Base-by-base conservation (phyloP, 1,140 invertebrate genomes). In the Drosophila baimaii region DNA sequence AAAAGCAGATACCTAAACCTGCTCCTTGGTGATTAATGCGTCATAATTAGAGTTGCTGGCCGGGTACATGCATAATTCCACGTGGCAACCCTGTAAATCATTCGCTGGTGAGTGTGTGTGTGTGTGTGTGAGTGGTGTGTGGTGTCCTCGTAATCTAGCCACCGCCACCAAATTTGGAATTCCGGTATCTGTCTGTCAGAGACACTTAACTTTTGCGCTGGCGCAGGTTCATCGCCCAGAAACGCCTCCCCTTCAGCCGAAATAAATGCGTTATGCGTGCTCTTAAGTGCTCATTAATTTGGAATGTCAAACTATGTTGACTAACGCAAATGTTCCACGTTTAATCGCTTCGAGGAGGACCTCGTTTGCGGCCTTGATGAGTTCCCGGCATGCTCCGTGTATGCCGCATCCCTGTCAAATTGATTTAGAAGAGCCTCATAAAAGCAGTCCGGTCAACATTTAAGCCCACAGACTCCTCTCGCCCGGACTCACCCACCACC, bases 281-380 rank as follows among this genome's bases (percentile, higher is more conserved):
- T 79, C 83, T 89, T 88, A 88, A 88, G 83, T 88, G 83, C 77
- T 89, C 83, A 88, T 88, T 88, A 89, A 88, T 89, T 88, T 80
- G 65, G 74, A 83, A 83, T 78, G 80, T 74, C 83, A 79, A 79
- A 82, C 83, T 88, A 79, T 73, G 79, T 79, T 65, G 70, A 61
- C 65, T 77, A 66, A 64, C 58, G 57, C 65, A 70, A 77, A 77
- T 77, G 71, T 31, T 62, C 59, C 73, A 73, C 66, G 74, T 63
- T 73, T 70, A 83, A 83, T 76, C 77, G 81, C 49, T 85, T 73
- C 64, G 73, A 77, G 75, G 51, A 64, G 70, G 73, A 62, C 35
- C 57, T 79, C 56, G 61, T 72, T 54, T 71, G 66, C 35, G 39
- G 65, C 29, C 49, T 21, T 72, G 54, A 61, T 56, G 72, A 65